Conservation (phyloP, 2,888 invertebrate species). For the Aphidoletes aphidimyza region DNA sequence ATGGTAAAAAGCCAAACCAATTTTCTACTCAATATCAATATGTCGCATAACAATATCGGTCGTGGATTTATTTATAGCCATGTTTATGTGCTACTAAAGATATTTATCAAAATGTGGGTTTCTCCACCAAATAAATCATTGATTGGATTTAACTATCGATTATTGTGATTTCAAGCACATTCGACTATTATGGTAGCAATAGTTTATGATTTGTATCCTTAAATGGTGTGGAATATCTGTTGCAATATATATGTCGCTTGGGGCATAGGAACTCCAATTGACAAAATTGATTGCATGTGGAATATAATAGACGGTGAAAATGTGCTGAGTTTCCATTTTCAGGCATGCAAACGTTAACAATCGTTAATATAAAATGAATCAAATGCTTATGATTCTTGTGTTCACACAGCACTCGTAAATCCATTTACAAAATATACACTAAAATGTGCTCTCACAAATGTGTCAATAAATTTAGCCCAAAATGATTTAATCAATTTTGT, state of each 20-base stretch:
- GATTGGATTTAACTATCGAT: not conserved
- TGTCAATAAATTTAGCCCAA: not conserved
- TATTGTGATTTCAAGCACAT: not conserved
- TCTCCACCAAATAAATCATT: not conserved
- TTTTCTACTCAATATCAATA: not conserved
- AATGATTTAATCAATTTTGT: not conserved
- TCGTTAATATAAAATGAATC: not conserved
- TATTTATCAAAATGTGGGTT: not conserved
- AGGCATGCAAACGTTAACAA: not conserved
- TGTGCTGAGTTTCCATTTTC: not conserved
- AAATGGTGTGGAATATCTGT: no score
- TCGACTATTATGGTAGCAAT: not conserved
- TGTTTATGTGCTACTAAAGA: not conserved
- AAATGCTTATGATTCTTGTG: no score
- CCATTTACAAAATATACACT: no score
- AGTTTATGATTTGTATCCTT: not conserved
- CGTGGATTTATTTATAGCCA: not conserved
- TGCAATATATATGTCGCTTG: no score
- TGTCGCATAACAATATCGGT: not conserved
- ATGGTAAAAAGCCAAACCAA: not conserved
- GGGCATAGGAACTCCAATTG: not conserved
- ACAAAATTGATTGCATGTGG: not conserved
- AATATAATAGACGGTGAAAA: not conserved
- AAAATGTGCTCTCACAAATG: no score
- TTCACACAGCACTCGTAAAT: no score